Base-by-base conservation (phyloP, 2,113 vertebrate genomes). In the Sphaerodactylus townsendi region DNA sequence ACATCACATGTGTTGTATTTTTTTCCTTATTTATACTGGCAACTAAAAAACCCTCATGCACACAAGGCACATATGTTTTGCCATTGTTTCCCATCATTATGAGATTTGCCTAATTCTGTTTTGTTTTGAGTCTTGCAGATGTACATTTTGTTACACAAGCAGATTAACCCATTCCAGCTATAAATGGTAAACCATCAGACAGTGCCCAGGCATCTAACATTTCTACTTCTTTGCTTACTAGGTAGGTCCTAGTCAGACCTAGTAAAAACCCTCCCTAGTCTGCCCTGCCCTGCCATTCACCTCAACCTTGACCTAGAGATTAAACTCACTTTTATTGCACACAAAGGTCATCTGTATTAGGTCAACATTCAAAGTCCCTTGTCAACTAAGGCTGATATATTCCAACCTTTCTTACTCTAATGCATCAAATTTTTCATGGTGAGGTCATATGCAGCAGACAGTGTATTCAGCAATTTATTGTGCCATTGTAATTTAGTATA, bases 311-410 rank as follows among this genome's bases (percentile, higher is more conserved):
- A 95, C 95, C 95, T 94, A 93, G 85, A 96, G 94, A 96, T 96
- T 95, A 96, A 96, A 95, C 95, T 95, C 95, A 91, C 95, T 96
- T 96, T 96, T 96, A 96, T 95, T 94, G 95, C 68, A 83, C 91
- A 95, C 95, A 96, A 95, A 95, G 95, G 96, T 96, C 95, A 95
- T 87, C 93, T 92, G 91, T 91, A 96, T 94, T 94, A 93, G 96
- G 96, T 96, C 95, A 96, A 96, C 95, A 96, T 96, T 95, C 95
- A 92, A 96, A 96, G 95, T 96, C 94, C 90, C 96, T 95, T 96
- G 96, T 96, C 95, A 96, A 93, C 94, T 93, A 94, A 96, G 94
- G 96, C 94, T 96, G 96, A 96, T 96, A 95, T 95, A 96, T 96
- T 96, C 95, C 95, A 96, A 96, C 95, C 96, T 95, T 96, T 95